Conservation (phyloP, 1,140 invertebrate species). For the Drosophila jambulina region DNA sequence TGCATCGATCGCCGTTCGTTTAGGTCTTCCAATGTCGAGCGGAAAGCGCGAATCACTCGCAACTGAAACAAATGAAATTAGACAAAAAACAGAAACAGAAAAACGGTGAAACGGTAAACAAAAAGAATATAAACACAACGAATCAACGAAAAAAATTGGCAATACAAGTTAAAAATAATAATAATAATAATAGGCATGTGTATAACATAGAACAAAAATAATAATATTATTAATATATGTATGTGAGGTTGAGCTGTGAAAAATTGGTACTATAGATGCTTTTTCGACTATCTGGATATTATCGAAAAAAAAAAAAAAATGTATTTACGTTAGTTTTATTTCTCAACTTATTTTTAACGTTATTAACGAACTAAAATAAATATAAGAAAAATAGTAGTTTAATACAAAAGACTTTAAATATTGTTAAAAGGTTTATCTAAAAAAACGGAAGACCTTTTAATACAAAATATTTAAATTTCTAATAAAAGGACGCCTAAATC, state of each 20-base stretch:
- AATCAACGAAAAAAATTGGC: slow-evolving; percentile 37
- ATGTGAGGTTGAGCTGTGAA: neutral
- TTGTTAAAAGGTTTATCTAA: too few species aligned
- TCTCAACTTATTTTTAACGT: too few species aligned
- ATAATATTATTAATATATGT: neutral
- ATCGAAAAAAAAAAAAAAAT: neutral
- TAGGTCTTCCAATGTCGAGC: slow-evolving; percentile 99
- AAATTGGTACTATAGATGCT: neutral
- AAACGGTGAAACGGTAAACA: slow-evolving; percentile 42
- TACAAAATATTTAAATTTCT: too few species aligned
- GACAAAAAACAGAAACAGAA: slow-evolving; percentile 81
- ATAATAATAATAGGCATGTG: slow-evolving; percentile 12
- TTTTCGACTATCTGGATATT: neutral
- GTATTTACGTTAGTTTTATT: too few species aligned
- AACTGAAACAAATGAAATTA: slow-evolving; percentile 95
- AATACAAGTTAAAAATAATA: slow-evolving; percentile 35
- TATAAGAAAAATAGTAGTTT: too few species aligned
- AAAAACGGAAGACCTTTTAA: too few species aligned
- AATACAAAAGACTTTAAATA: too few species aligned
- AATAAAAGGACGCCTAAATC: too few species aligned
- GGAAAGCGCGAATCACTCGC: slow-evolving; percentile 99
- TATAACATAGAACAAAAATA: slow-evolving; percentile 7
- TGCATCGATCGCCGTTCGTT: slow-evolving; percentile 99
- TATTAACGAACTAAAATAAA: too few species aligned
- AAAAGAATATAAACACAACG: slow-evolving; percentile 47